Conservation (phyloP, 2,113 vertebrate species). For the Cyanistes caeruleus region DNA sequence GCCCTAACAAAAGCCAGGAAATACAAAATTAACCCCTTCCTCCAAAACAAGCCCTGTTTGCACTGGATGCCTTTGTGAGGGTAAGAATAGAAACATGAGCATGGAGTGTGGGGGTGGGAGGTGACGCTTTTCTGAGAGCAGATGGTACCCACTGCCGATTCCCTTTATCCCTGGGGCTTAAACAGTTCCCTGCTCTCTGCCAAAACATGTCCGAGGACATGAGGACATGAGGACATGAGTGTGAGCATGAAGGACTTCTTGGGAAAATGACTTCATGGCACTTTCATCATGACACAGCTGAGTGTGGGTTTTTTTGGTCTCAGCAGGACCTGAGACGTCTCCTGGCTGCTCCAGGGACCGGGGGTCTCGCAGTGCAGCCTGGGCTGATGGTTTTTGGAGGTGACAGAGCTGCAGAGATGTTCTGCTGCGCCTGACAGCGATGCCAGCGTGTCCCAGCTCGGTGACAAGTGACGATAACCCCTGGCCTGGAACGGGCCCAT, state of each 20-base stretch:
- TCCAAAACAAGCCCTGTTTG: not conserved
- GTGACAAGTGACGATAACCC: constrained; percentile 27
- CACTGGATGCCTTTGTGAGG: not conserved
- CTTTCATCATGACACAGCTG: not conserved
- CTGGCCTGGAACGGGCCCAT: not conserved
- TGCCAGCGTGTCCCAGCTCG: not conserved
- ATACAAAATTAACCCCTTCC: constrained; percentile 62
- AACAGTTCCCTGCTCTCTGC: not conserved
- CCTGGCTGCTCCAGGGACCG: not conserved
- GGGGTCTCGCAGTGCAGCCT: not conserved
- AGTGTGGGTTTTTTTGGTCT: not conserved
- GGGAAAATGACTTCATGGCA: constrained; percentile 5
- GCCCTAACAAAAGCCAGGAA: constrained; percentile 63
- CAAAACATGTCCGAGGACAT: not conserved
- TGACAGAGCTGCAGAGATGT: not conserved
- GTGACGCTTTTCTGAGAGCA: not conserved
- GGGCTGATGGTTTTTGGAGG: not conserved
- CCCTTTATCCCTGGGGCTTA: not conserved
- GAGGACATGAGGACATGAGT: not conserved
- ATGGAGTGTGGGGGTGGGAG: not conserved
- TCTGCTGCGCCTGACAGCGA: not conserved
- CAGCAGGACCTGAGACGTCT: not conserved
- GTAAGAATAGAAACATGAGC: constrained; percentile 32
- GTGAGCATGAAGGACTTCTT: not conserved
- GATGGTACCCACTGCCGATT: not conserved